Base-by-base conservation (phyloP, 2,888 invertebrate species). In the Frankliniella intonsa region DNA sequence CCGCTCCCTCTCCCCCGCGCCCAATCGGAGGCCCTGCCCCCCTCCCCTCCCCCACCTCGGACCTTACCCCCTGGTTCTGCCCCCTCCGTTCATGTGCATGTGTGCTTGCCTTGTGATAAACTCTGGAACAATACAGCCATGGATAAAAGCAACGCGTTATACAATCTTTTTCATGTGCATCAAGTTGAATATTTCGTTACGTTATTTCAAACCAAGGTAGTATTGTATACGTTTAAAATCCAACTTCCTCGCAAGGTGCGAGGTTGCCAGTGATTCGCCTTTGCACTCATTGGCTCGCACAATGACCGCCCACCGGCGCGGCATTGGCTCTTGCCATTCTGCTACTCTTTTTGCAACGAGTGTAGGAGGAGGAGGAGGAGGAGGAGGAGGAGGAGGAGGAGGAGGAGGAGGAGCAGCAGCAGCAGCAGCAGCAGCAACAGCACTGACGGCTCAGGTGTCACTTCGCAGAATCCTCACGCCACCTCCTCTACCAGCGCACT, bases 231-330 rank as follows among this genome's bases (percentile, higher is more conserved):
- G 3, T 38, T 5, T 5, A 38, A 38, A 38, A 38, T 38, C 38
- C 2, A 38, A 38, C 38, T 38, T 38, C 2, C 38, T 38, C 38
- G 38, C 38, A 38, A 38, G 5, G 5, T 38, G 38, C 38, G 38
- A 38, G 38, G 38, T 38, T 38, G 38, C 38, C 38, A 38, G 38
- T 38, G 38, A 38, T 38, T 38, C 38, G 38, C 38, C 38, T 38
- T 38, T 38, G n/a, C 62, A 62, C 62, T 62, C 62, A 25, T 76
- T 76, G 69, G 69, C 69, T 76, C 25, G 69, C 69, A 76, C 10
- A 25, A 22, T 25, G 22, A 9, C 69, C 69, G 69, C 69, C 69
- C 14, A 22, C 69, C 55, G 55, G 19, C 55, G 19, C 11, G 14
- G 55, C 69, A 76, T 76, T 76, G 69, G 69, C 69, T 25, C 10